Conservation (phyloP, 2,113 vertebrate genomes). For the Mesoclemmys tuberculata region DNA sequence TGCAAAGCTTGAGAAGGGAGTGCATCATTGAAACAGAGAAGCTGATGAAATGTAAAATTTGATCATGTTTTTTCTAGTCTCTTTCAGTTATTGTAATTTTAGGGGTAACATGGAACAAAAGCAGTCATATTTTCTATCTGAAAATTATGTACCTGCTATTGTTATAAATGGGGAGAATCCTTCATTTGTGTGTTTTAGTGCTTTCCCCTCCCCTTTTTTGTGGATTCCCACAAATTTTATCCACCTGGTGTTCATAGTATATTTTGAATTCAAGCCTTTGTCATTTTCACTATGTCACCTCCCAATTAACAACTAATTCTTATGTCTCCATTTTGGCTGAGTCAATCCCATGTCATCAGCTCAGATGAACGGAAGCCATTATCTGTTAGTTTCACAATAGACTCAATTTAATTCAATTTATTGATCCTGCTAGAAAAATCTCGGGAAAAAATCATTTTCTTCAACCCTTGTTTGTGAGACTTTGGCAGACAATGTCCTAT, state of each 20-base stretch:
- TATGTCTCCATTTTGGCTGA: rapidly evolving
- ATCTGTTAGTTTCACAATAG: not conserved
- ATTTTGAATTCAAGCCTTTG: not conserved
- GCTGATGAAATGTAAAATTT: not conserved
- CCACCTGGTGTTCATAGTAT: not conserved
- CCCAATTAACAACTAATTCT: not conserved
- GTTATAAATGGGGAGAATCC: not conserved
- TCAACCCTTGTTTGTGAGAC: not conserved
- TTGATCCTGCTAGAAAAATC: not conserved
- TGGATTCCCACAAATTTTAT: rapidly evolving
- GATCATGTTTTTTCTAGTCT: not conserved
- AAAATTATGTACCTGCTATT: not conserved
- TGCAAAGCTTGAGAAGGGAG: no score
- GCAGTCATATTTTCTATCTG: not conserved
- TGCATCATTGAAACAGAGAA: rapidly evolving
- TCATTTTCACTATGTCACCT: rapidly evolving
- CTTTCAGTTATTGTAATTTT: not conserved
- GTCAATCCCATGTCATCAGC: not conserved
- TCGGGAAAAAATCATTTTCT: not conserved
- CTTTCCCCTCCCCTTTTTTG: not conserved
- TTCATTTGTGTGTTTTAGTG: rapidly evolving
- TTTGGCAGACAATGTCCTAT: not conserved
- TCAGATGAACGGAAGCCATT: rapidly evolving
- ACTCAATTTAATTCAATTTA: not conserved
- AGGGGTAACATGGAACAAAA: not conserved